Evolutionary conservation across 2,888 invertebrate species (phyloP).

Genomic region (Pharmacophagus antenor): DNA sequence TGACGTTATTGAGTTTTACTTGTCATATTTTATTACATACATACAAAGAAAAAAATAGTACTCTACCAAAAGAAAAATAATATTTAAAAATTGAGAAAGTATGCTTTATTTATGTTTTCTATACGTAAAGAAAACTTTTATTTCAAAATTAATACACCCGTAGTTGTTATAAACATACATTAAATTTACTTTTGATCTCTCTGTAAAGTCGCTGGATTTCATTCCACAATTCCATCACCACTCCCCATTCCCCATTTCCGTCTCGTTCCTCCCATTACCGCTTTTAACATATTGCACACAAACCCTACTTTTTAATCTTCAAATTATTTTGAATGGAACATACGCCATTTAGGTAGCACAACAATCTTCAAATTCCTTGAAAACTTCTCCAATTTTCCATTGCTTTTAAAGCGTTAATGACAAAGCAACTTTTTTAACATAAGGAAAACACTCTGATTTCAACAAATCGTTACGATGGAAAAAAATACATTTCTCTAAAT

Average conservation of each 20-base stretch:
- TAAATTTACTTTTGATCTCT: too few species aligned
- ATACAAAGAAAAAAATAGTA: too few species aligned
- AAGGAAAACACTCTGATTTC: conserved; percentile 14
- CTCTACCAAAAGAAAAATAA: too few species aligned
- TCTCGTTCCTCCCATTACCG: background rate
- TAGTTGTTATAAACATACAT: too few species aligned
- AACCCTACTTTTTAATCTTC: conserved; percentile 18
- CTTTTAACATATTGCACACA: conserved; percentile 11
- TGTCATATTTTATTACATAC: too few species aligned
- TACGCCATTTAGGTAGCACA: conserved; percentile 23
- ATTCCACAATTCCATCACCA: conserved; percentile 2
- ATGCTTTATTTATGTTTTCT: too few species aligned
- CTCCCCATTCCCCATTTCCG: conserved; percentile 1
- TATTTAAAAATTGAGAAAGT: too few species aligned
- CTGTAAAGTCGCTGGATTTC: conserved; percentile 1
- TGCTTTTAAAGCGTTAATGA: conserved; percentile 15
- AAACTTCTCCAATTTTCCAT: conserved; percentile 18
- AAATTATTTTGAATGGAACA: conserved; percentile 14
- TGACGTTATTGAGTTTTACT: too few species aligned
- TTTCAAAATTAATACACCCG: too few species aligned
- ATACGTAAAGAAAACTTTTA: too few species aligned
- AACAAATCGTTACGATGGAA: conserved; percentile 23
- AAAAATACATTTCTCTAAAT: conserved; percentile 31
- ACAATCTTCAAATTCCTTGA: conserved; percentile 19
- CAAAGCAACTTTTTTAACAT: conserved; percentile 8